These are phyloP conservation scores for Nyctibius bracteatus DNA, from an alignment of 2,113 vertebrate species.

Conservation along the genomic window DNA sequence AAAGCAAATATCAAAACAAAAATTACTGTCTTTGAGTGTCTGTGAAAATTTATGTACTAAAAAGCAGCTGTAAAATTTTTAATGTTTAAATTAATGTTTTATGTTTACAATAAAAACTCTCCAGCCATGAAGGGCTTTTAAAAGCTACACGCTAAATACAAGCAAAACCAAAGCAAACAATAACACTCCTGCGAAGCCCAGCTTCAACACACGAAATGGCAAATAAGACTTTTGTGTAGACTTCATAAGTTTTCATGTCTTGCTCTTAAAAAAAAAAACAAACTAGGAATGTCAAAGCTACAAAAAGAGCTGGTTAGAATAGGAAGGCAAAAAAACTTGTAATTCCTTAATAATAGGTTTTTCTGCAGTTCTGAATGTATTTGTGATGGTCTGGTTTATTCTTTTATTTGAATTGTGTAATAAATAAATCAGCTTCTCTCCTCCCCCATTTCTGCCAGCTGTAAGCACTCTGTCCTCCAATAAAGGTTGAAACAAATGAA, in stretches of 20 bases:
- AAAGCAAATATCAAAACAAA: conserved; percentile 60
- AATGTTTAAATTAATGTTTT: conserved; percentile 80
- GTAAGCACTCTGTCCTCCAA: conserved; percentile 12
- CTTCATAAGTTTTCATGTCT: neutral
- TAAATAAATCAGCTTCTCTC: conserved; percentile 4
- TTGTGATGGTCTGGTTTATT: conserved; percentile 21
- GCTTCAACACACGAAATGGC: neutral
- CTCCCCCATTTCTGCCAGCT: neutral
- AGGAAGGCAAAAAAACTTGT: neutral
- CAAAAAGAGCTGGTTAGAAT: neutral
- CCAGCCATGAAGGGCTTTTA: conserved; percentile 72
- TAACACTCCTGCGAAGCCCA: neutral
- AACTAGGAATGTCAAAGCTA: neutral
- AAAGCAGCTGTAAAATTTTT: conserved; percentile 76
- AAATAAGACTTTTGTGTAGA: neutral
- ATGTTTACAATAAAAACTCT: conserved; percentile 78
- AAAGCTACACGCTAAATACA: conserved; percentile 64
- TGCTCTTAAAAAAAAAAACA: neutral
- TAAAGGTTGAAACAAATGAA: conserved; percentile 46
- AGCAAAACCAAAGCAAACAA: conserved; percentile 53
- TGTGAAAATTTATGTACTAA: conserved; percentile 76
- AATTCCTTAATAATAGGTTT: conserved; percentile 11
- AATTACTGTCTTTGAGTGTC: conserved; percentile 44
- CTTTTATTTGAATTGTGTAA: conserved; percentile 12
- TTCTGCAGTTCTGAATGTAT: conserved; percentile 10